Evolutionary conservation across 1,140 invertebrate species (phyloP).

Genomic region (Lordiphosa mommai): DNA sequence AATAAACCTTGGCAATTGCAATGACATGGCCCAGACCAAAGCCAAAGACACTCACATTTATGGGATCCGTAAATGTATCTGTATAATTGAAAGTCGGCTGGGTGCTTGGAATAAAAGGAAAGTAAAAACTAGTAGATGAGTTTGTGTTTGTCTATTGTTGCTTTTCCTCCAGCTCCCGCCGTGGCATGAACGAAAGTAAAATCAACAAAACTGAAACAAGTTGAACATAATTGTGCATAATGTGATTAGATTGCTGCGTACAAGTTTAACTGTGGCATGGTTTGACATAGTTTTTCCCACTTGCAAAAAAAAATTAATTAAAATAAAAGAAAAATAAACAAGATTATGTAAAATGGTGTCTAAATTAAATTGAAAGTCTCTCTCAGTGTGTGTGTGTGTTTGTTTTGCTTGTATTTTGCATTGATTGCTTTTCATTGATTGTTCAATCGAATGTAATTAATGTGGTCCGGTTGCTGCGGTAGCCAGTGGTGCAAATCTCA

Average conservation of each 20-base stretch:
- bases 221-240: conserved; percentile 42
- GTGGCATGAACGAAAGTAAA: conserved; percentile 61
- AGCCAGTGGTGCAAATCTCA: too few species aligned
- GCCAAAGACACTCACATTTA: too few species aligned
- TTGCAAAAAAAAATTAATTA: too few species aligned
- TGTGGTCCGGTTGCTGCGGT: conserved; percentile 12
- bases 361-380: too few species aligned
- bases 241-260: conserved; percentile 12
- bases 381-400: too few species aligned
- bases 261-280: conserved; percentile 14
- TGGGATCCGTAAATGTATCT: not conserved
- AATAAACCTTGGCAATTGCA: not conserved
- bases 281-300: not conserved
- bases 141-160: conserved; percentile 18
- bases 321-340: too few species aligned
- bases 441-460: conserved; percentile 70
- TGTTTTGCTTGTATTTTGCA: not conserved
- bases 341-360: too few species aligned
- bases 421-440: conserved; percentile 69
- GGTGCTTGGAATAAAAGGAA: conserved; percentile 48
- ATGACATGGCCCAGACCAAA: not conserved
- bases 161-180: conserved; percentile 7
- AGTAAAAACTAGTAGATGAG: conserved; percentile 49
- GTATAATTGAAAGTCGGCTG: conserved; percentile 56
- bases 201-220: conserved; percentile 45